Evolutionary conservation across 1,140 invertebrate species (phyloP).

Genomic region (Probaryconus sp.): DNA sequence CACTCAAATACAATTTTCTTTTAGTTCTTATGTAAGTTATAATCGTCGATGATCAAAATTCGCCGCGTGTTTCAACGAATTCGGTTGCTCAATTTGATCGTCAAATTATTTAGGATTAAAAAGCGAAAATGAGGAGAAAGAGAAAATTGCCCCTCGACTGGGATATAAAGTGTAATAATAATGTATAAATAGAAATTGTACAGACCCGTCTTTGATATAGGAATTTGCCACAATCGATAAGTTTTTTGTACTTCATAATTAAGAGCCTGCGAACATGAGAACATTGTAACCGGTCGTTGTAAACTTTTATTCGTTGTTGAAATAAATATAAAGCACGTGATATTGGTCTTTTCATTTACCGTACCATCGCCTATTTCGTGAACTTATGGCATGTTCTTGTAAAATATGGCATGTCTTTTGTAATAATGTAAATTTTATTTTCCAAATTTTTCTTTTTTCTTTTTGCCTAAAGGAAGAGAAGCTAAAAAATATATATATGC

Average conservation of each 20-base stretch:
- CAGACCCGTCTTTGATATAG: conserved; percentile 8
- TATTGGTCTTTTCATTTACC: not conserved
- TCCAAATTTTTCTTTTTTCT: no score
- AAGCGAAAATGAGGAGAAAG: no score
- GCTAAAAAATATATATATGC: no score
- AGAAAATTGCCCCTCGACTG: no score
- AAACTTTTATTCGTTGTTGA: conserved; percentile 61
- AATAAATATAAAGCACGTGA: conserved; percentile 60
- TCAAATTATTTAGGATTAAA: not conserved
- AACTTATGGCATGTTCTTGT: no score
- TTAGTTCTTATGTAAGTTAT: conserved; percentile 40
- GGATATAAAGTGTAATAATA: conserved; percentile 6
- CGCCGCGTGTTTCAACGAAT: conserved; percentile 9
- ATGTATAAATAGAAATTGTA: conserved; percentile 26
- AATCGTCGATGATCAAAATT: conserved; percentile 14
- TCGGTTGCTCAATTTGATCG: conserved; percentile 19
- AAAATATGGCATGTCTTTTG: no score
- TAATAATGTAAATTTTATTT: no score
- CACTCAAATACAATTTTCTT: conserved; percentile 44
- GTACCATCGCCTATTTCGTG: no score
- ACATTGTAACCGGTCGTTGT: conserved; percentile 56
- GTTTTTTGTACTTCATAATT: conserved; percentile 49
- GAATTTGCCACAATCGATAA: conserved; percentile 19
- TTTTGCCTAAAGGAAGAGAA: no score
- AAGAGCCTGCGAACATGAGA: conserved; percentile 29